Conservation (phyloP, 1,140 invertebrate genomes). For the Sipha flava region DNA sequence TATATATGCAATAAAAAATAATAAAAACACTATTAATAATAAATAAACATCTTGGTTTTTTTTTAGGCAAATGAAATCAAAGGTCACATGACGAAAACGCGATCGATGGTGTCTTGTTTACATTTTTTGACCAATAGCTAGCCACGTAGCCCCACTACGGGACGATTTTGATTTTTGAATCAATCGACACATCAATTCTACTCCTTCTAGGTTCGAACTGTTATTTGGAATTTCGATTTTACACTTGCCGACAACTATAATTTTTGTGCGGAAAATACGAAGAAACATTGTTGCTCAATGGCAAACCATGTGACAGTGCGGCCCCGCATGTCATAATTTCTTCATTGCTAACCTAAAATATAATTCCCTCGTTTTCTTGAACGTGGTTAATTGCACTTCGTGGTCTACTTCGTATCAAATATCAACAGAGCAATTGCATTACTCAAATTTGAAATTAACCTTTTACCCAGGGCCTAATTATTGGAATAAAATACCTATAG, state of each 20-base stretch:
- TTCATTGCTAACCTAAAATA: background rate
- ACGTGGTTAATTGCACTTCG: too few species aligned
- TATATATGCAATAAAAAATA: background rate
- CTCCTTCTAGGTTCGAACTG: too few species aligned
- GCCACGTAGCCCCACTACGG: background rate
- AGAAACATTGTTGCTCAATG: background rate
- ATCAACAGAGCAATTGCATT: too few species aligned
- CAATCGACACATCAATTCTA: background rate
- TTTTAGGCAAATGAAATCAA: slow-evolving; percentile 27
- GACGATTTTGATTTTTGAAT: background rate
- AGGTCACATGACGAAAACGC: slow-evolving; percentile 31
- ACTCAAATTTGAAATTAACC: too few species aligned
- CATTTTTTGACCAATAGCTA: background rate
- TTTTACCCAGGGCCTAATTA: too few species aligned
- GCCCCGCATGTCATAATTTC: background rate
- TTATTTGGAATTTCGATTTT: background rate
- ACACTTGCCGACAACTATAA: background rate
- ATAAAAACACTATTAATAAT: slow-evolving; percentile 14
- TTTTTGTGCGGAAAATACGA: background rate
- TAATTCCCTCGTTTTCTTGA: background rate
- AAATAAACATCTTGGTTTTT: slow-evolving; percentile 27
- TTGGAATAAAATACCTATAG: too few species aligned
- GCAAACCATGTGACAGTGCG: background rate
- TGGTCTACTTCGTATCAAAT: too few species aligned
- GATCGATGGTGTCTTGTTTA: slow-evolving; percentile 28